Base-by-base conservation (phyloP, 2,113 vertebrate genomes). In the Motacilla alba region DNA sequence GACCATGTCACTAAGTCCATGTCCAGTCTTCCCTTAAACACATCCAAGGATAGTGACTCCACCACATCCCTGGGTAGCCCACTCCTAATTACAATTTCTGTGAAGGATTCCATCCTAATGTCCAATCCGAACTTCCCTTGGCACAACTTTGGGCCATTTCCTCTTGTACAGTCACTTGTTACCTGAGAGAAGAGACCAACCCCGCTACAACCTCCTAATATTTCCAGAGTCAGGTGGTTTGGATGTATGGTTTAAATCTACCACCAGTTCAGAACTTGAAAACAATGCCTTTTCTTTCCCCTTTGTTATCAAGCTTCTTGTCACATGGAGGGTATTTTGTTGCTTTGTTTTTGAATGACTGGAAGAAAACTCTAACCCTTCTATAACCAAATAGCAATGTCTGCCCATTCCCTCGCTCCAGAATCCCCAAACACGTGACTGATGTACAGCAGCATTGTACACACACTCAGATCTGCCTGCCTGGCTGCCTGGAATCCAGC, bases 301-400 rank as follows among this genome's bases (percentile, higher is more conserved):
- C 37, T 76, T 86, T 55, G 6, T 58, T 76, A 50, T 18, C 50
- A 50, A 1, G 2, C 7, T 43, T 52, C 44, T 73, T 73, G 23
- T 62, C 76, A 33, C 0, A 0, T 14, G 10, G 8, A 64, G 23
- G 20, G 18, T 1, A 3, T 59, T 50, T 23, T 6, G 2, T 77
- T 64, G 41, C 44, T 15, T 5, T 20, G 37, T 49, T 84, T 75
- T 83, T 19, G 2, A 73, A 87, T n/a, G 22, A 62, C 41, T 77
- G 24, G 28, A 91, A 52, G 21, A 83, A 81, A 93, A 77, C 17
- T 9, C 28, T 62, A 58, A 50, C 11, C 7, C 7, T 64, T 80
- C 37, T 35, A 31, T 9, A 86, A 43, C 37, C 59, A 79, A 56
- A 60, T 37, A 76, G 5, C 35, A 62, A 37, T 14, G 8, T 35